These are phyloP conservation scores for Eupithecia inturbata DNA, from an alignment of 2,888 invertebrate genomes.

Conservation along the genomic window DNA sequence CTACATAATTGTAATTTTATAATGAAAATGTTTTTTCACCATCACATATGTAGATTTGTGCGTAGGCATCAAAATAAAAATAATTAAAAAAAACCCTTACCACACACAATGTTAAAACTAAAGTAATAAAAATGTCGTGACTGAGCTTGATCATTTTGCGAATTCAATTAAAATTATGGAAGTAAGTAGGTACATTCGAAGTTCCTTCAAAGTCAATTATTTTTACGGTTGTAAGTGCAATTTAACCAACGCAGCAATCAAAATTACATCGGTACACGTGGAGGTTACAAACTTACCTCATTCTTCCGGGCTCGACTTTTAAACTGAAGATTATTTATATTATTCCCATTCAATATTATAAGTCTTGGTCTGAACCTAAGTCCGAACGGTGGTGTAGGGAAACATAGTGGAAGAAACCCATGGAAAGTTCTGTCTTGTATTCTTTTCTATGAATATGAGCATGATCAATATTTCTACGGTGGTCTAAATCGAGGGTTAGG, in stretches of 20 bases:
- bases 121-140: conserved; percentile 18
- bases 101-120: conserved; percentile 14
- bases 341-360: not conserved
- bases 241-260: not conserved
- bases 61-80: not conserved
- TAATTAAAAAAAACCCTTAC: conserved; percentile 19
- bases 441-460: not conserved
- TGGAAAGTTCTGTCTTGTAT: not conserved
- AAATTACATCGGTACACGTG: no score
- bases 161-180: conserved; percentile 30
- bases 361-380: not conserved
- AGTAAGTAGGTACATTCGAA: conserved; percentile 8
- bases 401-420: not conserved
- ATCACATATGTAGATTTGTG: not conserved
- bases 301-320: not conserved
- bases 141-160: conserved; percentile 19
- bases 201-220: conserved; percentile 11
- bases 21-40: not conserved
- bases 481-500: no score
- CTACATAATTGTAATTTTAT: not conserved
- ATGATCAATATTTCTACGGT: no score
- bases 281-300: not conserved
- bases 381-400: not conserved
- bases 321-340: not conserved
- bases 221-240: conserved; percentile 19